Conservation (phyloP, 2,888 invertebrate genomes). For the Macrophya alboannulata region DNA sequence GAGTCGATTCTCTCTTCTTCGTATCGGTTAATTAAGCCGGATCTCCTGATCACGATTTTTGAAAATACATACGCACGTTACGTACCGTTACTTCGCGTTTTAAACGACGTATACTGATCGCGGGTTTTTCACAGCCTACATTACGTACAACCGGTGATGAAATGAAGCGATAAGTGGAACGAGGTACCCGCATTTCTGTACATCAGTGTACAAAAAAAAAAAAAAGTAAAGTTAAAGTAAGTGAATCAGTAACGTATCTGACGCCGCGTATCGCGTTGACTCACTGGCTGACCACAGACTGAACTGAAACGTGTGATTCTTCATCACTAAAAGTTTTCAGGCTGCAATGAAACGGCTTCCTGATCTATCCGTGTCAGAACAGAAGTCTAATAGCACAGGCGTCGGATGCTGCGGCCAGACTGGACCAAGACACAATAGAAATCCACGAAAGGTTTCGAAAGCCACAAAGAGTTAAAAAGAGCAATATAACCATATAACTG, state of each 20-base stretch:
- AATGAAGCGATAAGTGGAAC: conserved; percentile 4
- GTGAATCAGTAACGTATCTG: neutral
- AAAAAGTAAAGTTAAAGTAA: neutral
- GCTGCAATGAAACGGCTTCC: neutral
- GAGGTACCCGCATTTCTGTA: conserved; percentile 36
- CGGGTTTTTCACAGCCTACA: neutral
- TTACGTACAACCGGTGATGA: neutral
- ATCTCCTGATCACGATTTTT: neutral
- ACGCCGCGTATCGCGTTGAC: neutral
- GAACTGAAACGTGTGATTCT: neutral
- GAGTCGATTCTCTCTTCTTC: neutral
- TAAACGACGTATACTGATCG: neutral
- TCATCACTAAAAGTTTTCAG: neutral
- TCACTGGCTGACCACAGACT: conserved; percentile 1
- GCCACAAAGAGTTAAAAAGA: conserved; percentile 64
- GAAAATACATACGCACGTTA: neutral
- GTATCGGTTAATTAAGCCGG: neutral
- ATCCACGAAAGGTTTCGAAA: conserved; percentile 40
- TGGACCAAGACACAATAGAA: conserved; percentile 36
- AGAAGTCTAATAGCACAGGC: conserved; percentile 6
- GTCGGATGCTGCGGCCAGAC: conserved; percentile 46
- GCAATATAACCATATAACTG: conserved; percentile 64
- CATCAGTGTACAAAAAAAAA: neutral
- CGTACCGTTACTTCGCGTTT: neutral
- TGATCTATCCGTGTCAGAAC: neutral